Base-by-base conservation (phyloP, 2,888 invertebrate species). In the Entomobrya proxima region DNA sequence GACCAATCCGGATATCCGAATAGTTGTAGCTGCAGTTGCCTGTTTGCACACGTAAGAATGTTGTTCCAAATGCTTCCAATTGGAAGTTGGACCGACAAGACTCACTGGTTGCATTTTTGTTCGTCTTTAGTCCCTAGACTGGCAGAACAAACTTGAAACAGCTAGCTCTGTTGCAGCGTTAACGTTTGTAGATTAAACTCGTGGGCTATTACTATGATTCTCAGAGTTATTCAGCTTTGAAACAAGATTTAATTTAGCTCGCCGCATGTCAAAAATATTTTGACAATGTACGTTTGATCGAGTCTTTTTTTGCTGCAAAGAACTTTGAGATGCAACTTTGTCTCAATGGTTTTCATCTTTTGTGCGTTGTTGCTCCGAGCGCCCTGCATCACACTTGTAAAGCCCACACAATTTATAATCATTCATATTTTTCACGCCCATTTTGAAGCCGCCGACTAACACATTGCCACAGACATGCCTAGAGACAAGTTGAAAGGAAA, bases 361-460 rank as follows among this genome's bases (percentile, higher is more conserved):
- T 32, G n/a, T n/a, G n/a, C n/a, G n/a, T 32, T 61, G 1, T 35
- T 35, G 1, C 64, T 64, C 35, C 18, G 15, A 64, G n/a, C 47
- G n/a, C n/a, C n/a, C n/a, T 37, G 30, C 72, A 69, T 72, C 58
- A 37, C 24, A 37, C 58, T 30, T 5, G 27, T n/a, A 58, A 9
- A 30, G 27, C 55, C 67, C 55, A 84, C 72, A 78, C 78, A 47
- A 84, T 78, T 78, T 72, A 35, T 78, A 84, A 67, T 69, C 72
- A 84, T 44, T 83, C 83, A 83, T 77, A 76, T 84, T 55, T 67
- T 83, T 76, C 75, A 84, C 84, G 84, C 84, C 84, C 84, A 77
- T 78, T 84, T 77, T 72, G 55, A 24, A 24, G 21, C 24, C 32
- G 50, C 47, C 44, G 72, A 72, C 21, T 72, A 27, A 47, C 27